Conservation (phyloP, 1,140 invertebrate genomes). For the Platyscapa corneri region DNA sequence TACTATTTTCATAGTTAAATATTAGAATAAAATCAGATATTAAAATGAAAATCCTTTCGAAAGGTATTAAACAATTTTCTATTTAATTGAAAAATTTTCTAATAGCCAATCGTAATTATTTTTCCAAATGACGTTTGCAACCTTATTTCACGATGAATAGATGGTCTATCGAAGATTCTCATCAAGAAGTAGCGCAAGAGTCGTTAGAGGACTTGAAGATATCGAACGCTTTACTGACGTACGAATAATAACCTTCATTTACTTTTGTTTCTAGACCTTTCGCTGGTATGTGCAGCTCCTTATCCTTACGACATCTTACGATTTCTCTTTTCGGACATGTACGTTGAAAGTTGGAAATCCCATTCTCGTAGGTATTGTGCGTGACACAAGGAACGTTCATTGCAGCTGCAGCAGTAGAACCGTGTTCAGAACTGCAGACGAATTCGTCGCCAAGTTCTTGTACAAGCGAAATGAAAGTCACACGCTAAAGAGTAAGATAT, state of each 20-base stretch:
- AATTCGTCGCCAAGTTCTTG: not conserved
- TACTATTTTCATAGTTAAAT: no score
- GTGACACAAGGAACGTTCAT: not conserved
- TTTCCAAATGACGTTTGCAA: no score
- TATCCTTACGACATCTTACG: not conserved
- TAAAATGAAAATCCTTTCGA: no score
- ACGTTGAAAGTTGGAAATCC: not conserved
- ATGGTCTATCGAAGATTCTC: no score
- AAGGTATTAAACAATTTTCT: no score
- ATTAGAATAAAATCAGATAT: no score
- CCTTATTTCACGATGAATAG: no score
- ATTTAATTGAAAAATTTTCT: no score
- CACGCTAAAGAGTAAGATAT: slow-evolving; percentile 13
- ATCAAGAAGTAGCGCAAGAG: no score
- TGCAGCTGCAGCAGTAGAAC: slow-evolving; percentile 1
- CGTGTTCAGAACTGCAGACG: not conserved
- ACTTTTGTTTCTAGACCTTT: not conserved
- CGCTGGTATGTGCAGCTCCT: not conserved
- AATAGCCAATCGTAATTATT: no score
- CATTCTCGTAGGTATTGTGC: not conserved
- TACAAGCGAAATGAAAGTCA: slow-evolving; percentile 12
- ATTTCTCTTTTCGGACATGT: not conserved
- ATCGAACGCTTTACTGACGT: not conserved
- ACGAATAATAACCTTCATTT: not conserved
- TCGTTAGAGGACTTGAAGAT: no score